Evolutionary conservation across 2,797 vertebrate species (phyloP), one percentile per base, ranked within the genome.

Genomic region (Chanos chanos): DNA sequence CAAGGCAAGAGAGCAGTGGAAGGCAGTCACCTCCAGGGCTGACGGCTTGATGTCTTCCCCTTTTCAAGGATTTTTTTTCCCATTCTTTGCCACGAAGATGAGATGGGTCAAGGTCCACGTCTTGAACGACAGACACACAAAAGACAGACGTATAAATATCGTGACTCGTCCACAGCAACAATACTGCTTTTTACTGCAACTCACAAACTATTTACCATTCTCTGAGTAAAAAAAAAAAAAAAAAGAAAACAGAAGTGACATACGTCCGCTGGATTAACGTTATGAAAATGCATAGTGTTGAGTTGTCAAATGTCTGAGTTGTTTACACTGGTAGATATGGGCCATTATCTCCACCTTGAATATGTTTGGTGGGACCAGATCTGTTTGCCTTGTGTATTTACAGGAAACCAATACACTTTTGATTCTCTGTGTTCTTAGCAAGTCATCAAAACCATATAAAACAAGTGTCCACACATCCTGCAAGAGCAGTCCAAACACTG

Each of bases 111-210:
- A 68, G 63, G 56, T 45, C 49, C 61, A 74, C 61, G 66, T 61
- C 49, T 66, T 70, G 51, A 79, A 66, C 79, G 78, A 81, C 75
- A 66, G 70, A 63, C 83, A 86, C 87, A 84, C 78, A 80, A 77
- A 61, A 39, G 27, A 78, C 58, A 66, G 70, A 63, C 83, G 86
- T 87, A 84, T 78, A 80, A 77, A 61, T 39, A 27, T 78, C 58
- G 64, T 86, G 84, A 90, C 82, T 88, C 85, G 87, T 72, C 77
- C 44, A 64, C 57, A 78, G 79, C 77, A 81, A 87, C 85, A 80
- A 84, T 82, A 81, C 82, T 85, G 81, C 83, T n/a, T 81, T 87
- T 86, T 86, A 71, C 79, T 81, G 79, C 73, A 80, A 74, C 78
- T 85, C 80, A 75, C 68, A 61, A 65, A 57, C 19, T 36, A 40